Percentiles rank a stretch among this genome's conserved stretches.
phyloP scores from a whole-genome alignment of 1,140 invertebrate genomes.

The Eupeodes corollae region DNA sequence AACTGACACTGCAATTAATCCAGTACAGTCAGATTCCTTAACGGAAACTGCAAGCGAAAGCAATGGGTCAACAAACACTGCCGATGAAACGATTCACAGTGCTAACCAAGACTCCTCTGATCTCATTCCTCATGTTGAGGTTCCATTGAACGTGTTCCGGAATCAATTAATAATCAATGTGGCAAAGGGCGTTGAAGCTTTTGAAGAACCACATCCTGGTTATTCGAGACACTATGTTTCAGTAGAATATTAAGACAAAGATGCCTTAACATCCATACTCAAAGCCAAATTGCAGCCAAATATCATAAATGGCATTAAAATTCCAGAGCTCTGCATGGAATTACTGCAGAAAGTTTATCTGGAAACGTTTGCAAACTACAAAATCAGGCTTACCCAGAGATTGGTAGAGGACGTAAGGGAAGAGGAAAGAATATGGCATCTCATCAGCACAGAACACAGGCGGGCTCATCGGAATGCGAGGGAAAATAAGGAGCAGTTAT shows the following conservation, averaged over 20 bases:
- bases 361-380: slow-evolving; percentile 3
- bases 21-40: neutral
- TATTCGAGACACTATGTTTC: neutral
- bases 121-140: slow-evolving; percentile 3
- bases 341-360: slow-evolving; percentile 3
- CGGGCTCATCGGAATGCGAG: slow-evolving; percentile 4
- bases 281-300: slow-evolving; percentile 1
- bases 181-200: neutral
- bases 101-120: neutral
- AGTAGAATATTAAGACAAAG: neutral
- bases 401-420: slow-evolving; percentile 2
- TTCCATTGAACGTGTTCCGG: slow-evolving; percentile 4
- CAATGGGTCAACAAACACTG: neutral
- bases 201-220: slow-evolving; percentile 1
- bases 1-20: no score
- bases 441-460: slow-evolving; percentile 4
- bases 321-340: neutral
- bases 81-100: neutral
- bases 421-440: neutral
- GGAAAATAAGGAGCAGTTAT: slow-evolving; percentile 5
- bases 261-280: neutral
- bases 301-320: slow-evolving; percentile 7
- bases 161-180: slow-evolving; percentile 1
- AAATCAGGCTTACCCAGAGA: slow-evolving; percentile 7
- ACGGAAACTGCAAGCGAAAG: neutral